These are phyloP conservation scores for Sebastes flavidus DNA, from an alignment of 2,797 vertebrate species.

Conservation along the genomic window DNA sequence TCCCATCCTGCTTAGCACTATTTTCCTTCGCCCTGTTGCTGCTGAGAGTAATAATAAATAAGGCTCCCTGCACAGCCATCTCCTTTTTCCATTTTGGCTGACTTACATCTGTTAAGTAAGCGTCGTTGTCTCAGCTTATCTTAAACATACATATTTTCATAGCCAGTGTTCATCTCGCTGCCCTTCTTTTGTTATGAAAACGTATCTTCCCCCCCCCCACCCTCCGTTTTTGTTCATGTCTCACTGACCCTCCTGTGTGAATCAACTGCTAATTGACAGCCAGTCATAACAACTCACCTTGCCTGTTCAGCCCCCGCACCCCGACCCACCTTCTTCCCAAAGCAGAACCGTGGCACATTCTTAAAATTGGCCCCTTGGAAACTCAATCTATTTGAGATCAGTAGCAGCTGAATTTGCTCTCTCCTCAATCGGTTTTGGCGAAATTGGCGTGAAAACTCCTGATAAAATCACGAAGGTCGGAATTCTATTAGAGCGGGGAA, in stretches of 20 bases:
- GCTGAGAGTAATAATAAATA: constrained; percentile 79
- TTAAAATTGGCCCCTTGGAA: constrained; percentile 75
- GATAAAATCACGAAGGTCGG: constrained; percentile 78
- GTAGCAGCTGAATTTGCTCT: constrained; percentile 84
- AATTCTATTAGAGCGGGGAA: constrained; percentile 74
- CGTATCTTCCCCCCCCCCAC: constrained; percentile 29
- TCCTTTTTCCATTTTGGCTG: constrained; percentile 70
- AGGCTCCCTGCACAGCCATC: constrained; percentile 55
- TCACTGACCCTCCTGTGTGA: constrained; percentile 77
- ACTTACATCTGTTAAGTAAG: constrained; percentile 71
- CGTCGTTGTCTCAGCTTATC: constrained; percentile 71
- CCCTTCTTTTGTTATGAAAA: constrained; percentile 80
- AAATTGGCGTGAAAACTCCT: constrained; percentile 82
- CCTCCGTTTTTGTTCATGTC: constrained; percentile 34
- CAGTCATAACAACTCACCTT: constrained; percentile 85
- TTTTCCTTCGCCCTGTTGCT: constrained; percentile 75
- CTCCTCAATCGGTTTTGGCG: constrained; percentile 76
- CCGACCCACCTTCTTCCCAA: constrained; percentile 40
- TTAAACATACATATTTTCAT: constrained; percentile 75
- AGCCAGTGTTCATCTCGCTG: constrained; percentile 67
- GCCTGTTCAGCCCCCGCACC: constrained; percentile 43
- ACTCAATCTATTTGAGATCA: constrained; percentile 82
- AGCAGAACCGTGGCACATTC: constrained; percentile 72
- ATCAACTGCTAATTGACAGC: constrained; percentile 86
- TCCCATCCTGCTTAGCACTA: constrained; percentile 53